Conservation (phyloP, 2,888 invertebrate species). For the Dione vanillae region DNA sequence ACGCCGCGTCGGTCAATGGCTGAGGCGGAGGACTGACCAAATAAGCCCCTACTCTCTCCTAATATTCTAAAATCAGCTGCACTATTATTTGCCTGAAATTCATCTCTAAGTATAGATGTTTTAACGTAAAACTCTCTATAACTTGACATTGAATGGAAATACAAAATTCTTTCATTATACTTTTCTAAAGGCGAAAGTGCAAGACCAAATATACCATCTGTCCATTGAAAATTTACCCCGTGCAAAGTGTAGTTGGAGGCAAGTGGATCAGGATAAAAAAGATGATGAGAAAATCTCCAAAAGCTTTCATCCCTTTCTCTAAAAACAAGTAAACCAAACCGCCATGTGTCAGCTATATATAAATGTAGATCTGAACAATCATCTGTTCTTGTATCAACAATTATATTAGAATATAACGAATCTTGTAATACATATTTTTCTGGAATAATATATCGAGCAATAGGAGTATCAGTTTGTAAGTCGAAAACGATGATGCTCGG, state of each 20-base stretch:
- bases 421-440: constrained; percentile 86
- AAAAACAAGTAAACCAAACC: constrained; percentile 86
- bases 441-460: constrained; percentile 87
- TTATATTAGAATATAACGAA: constrained; percentile 87
- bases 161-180: constrained; percentile 86
- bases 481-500: constrained; percentile 90
- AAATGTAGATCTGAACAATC: constrained; percentile 87
- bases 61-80: constrained; percentile 65
- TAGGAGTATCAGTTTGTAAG: constrained; percentile 85
- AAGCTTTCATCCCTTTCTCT: constrained; percentile 83
- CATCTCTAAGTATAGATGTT: constrained; percentile 86
- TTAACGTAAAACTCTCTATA: constrained; percentile 90
- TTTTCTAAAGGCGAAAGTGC: constrained; percentile 85
- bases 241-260: constrained; percentile 90
- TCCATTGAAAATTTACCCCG: constrained; percentile 91
- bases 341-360: constrained; percentile 89
- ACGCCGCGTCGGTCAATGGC: constrained; percentile 88
- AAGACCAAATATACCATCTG: constrained; percentile 91
- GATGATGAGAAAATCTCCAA: constrained; percentile 87
- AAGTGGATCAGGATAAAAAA: constrained; percentile 89
- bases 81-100: constrained; percentile 68
- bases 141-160: constrained; percentile 93
- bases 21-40: constrained; percentile 89
- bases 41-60: constrained; percentile 82
- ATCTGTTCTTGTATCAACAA: constrained; percentile 84